These are phyloP conservation scores for Hippocampus barbouri DNA, from an alignment of 2,113 vertebrate species.

Conservation along the genomic window DNA sequence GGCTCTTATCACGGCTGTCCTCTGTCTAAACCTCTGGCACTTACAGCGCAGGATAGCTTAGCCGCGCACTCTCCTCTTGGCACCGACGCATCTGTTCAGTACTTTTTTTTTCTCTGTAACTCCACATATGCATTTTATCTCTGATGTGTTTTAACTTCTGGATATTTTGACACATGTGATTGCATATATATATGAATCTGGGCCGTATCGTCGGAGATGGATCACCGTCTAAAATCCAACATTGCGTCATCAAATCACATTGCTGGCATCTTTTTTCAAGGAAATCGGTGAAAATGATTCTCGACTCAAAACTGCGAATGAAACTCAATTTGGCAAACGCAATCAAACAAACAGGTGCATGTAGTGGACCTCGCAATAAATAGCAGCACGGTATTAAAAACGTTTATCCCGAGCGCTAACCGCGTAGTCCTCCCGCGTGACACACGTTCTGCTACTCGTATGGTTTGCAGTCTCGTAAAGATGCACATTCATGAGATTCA, in stretches of 20 bases:
- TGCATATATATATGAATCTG: too few species aligned
- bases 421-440: not conserved
- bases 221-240: too few species aligned
- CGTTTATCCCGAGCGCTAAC: not conserved
- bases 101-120: conserved; percentile 1
- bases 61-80: conserved; percentile 12
- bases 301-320: not conserved
- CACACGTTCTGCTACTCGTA: not conserved
- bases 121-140: not conserved
- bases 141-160: too few species aligned
- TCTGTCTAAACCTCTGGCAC: conserved; percentile 44
- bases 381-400: not conserved
- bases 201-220: too few species aligned
- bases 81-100: conserved; percentile 2
- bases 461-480: conserved; percentile 13
- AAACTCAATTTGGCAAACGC: not conserved
- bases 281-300: too few species aligned
- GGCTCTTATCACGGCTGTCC: conserved; percentile 47
- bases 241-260: too few species aligned
- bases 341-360: not conserved
- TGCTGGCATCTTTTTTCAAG: too few species aligned
- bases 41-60: conserved; percentile 25
- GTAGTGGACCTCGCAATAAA: too few species aligned
- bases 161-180: too few species aligned
- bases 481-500: conserved; percentile 1